phyloP scores from a whole-genome alignment of 2,113 vertebrate genomes.

The Brevimyrus niger region DNA sequence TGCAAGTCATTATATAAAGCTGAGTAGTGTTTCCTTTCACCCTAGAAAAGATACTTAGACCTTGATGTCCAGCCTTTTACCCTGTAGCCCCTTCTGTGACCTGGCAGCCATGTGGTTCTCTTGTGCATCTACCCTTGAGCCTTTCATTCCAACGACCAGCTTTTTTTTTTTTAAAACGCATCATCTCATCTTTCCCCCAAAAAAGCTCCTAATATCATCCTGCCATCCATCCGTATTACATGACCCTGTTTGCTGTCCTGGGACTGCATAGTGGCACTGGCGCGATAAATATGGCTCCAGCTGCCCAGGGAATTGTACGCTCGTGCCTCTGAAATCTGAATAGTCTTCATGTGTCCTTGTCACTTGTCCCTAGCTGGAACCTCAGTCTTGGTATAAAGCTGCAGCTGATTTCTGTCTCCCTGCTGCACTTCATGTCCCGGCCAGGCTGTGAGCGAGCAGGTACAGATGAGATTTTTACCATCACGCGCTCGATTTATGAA shows the following conservation, averaged over 20 bases:
- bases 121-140: not conserved
- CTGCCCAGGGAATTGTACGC: not conserved
- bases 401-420: not conserved
- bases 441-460: not conserved
- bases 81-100: not conserved
- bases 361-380: not conserved
- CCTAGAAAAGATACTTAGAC: not conserved
- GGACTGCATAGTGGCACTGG: not conserved
- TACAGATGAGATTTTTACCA: not conserved
- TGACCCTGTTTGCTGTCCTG: not conserved
- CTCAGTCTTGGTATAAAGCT: not conserved
- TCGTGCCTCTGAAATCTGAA: not conserved
- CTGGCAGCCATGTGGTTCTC: not conserved
- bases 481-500: not conserved
- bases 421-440: not conserved
- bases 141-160: not conserved
- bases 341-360: not conserved
- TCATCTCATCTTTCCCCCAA: not conserved
- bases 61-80: not conserved
- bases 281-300: not conserved
- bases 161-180: not conserved
- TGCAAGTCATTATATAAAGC: not conserved
- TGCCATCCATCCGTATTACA: not conserved
- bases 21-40: not conserved
- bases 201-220: not conserved